These are phyloP conservation scores for Piliocolobus tephrosceles DNA, from an alignment of 2,113 vertebrate species.

Conservation along the genomic window DNA sequence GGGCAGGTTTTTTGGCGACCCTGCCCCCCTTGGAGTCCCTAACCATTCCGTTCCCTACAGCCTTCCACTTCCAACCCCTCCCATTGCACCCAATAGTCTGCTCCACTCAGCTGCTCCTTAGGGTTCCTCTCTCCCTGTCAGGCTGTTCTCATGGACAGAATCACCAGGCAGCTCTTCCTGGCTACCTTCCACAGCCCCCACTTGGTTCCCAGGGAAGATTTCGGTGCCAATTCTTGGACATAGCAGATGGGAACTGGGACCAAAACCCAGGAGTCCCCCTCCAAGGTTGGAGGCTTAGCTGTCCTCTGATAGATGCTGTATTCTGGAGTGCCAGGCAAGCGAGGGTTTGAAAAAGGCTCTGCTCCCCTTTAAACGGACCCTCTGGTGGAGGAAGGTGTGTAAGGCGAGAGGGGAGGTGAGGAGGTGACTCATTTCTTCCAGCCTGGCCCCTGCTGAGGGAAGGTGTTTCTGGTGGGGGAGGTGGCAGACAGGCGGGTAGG, in stretches of 20 bases:
- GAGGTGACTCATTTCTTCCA: background rate
- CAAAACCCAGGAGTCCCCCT: background rate
- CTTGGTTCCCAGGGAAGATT: background rate
- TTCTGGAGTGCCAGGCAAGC: background rate
- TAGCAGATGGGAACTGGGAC: background rate
- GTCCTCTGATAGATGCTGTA: background rate
- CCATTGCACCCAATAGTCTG: too few species aligned
- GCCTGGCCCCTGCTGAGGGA: background rate
- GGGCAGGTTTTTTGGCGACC: background rate
- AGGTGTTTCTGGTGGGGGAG: background rate
- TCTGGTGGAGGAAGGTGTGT: background rate
- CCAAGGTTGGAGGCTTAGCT: background rate
- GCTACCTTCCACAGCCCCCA: too few species aligned
- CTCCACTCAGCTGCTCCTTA: background rate
- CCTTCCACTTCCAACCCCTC: background rate
- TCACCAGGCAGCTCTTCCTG: background rate
- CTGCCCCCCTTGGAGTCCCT: rapidly evolving
- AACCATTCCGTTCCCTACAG: background rate
- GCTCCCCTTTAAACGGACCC: background rate
- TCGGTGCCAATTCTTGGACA: background rate
- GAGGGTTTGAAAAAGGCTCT: background rate
- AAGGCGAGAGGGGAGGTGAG: background rate
- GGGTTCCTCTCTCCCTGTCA: background rate
- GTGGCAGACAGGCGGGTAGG: background rate
- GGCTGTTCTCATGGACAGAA: background rate